Conservation (phyloP, 2,888 invertebrate genomes). For the Neria commutata region DNA sequence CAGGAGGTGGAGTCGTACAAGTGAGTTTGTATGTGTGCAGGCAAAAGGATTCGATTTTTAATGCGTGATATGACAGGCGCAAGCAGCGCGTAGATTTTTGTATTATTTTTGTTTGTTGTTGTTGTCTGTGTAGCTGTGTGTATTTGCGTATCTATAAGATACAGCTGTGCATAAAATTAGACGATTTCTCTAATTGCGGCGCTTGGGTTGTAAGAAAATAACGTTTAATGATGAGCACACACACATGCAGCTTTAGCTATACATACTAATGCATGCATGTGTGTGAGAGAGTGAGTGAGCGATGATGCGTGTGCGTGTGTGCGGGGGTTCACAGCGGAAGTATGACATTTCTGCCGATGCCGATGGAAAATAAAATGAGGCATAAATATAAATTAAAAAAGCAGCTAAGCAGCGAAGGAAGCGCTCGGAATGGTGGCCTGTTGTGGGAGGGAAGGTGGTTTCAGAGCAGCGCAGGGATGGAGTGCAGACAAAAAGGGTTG, state of each 20-base stretch:
- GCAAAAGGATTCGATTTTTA: conserved; percentile 30
- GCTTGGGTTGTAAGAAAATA: neutral
- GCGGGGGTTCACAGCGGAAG: neutral
- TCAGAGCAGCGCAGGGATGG: too few relatives aligned
- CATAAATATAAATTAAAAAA: conserved; percentile 6
- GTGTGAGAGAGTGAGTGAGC: neutral
- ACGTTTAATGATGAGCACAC: conserved; percentile 19
- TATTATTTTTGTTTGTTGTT: conserved; percentile 8
- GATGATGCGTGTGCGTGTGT: neutral
- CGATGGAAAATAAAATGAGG: conserved; percentile 1
- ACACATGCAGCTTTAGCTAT: conserved; percentile 2
- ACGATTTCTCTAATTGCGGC: conserved; percentile 26
- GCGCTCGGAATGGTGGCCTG: neutral
- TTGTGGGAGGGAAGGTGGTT: too few relatives aligned
- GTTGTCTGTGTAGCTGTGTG: conserved; percentile 1
- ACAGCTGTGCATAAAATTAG: conserved; percentile 36
- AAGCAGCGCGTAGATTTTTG: conserved; percentile 31
- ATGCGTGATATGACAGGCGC: conserved; percentile 29
- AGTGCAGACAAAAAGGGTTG: too few relatives aligned
- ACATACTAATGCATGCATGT: conserved; percentile 7
- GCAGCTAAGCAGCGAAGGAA: neutral
- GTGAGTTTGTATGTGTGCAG: conserved; percentile 10
- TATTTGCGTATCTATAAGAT: conserved; percentile 15
- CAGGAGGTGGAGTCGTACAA: too few relatives aligned
- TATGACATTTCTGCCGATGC: conserved; percentile 4